phyloP scores from a whole-genome alignment of 2,888 invertebrate genomes.

The Coenonympha arcania region DNA sequence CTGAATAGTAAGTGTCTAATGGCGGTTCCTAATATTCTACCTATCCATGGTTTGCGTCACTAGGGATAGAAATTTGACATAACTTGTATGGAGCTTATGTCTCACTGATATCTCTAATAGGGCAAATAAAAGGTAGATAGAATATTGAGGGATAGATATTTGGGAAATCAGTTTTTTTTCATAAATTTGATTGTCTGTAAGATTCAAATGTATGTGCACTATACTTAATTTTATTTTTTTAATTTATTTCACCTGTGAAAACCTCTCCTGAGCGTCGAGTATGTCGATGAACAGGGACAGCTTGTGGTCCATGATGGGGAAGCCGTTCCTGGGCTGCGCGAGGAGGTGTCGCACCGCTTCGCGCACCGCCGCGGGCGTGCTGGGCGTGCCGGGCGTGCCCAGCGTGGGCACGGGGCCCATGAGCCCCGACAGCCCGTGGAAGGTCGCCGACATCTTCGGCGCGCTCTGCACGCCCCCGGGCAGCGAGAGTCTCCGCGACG shows the following conservation, averaged over 20 bases:
- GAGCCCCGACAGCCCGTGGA: conserved; percentile 71
- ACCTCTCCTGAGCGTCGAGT: conserved; percentile 85
- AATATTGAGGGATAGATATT: no score
- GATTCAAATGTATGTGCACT: no score
- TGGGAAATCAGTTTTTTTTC: no score
- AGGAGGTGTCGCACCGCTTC: conserved; percentile 81
- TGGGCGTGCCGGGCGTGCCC: conserved; percentile 62
- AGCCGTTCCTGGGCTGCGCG: conserved; percentile 81
- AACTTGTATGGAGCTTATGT: no score
- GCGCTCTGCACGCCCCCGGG: conserved; percentile 67
- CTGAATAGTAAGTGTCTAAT: no score
- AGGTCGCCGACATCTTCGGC: conserved; percentile 77
- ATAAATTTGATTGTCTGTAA: no score
- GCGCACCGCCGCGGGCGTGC: conserved; percentile 78
- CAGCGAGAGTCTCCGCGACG: conserved; percentile 70
- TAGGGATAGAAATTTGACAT: no score
- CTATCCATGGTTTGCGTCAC: no score
- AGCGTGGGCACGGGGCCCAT: conserved; percentile 46
- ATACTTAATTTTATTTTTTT: no score
- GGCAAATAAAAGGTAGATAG: no score
- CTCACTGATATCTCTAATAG: no score
- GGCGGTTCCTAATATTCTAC: no score
- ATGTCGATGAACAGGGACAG: conserved; percentile 86
- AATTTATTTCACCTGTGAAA: conserved; percentile 78
- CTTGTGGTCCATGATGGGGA: conserved; percentile 84